Base-by-base conservation (phyloP, 2,113 vertebrate species). In the Semnopithecus entellus region DNA sequence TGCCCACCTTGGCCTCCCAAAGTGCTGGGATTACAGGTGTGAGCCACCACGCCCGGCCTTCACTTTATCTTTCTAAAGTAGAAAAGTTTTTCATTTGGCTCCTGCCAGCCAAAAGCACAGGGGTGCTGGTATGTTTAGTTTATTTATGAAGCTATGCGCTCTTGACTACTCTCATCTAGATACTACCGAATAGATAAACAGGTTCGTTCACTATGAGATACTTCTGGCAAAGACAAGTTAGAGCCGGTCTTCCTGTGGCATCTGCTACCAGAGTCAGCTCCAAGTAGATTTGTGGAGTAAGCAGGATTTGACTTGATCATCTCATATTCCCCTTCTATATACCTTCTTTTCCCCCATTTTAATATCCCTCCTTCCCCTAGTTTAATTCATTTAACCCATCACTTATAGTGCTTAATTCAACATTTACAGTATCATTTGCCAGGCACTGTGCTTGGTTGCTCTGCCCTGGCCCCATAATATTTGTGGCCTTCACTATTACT, bases 61-160 rank as follows among this genome's bases (percentile, higher is more conserved):
- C 4, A 6, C 43, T n/a, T 90, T 38, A 80, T 96, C 48, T 92
- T 84, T 73, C 38, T 90, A 90, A 94, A 78, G 27, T 40, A 94
- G 43, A 25, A 16, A 86, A 78, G 43, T n/a, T 93, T 95, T 94
- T 72, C 40, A 45, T 91, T 95, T 95, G 66, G 72, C 55, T 96
- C 4, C 72, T 8, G 0, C 0, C 27, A 81, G 80, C 27, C 32
- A n/a, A 61, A 93, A 96, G 48, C 57, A 73, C 96, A 89, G 18
- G 18, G 45, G 27, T 45, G 17, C 57, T 6, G 18, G 59, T 45
- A 61, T 68, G 35, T 73, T 96, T 91, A 55, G 18, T 91, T 94
- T 83, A 92, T 52, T 90, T 89, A 48, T 83, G 68, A 95, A 91
- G 75, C 55, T 43, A 9, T 38, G 45, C 52, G 45, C 30, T 91